Conservation (phyloP, 1,140 invertebrate genomes). For the Reticulitermes speratus region DNA sequence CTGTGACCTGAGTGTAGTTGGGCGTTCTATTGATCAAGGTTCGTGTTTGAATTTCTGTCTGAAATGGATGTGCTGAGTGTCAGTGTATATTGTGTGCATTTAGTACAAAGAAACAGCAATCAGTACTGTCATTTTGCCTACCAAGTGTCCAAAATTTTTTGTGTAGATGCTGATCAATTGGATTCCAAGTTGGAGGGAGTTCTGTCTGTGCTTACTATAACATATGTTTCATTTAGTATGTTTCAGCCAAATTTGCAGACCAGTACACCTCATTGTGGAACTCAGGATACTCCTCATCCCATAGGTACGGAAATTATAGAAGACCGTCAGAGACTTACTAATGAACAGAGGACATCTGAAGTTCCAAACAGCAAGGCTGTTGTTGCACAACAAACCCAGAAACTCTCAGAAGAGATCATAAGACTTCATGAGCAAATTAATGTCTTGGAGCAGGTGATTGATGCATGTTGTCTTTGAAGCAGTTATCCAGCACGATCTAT, state of each 20-base stretch:
- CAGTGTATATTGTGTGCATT: too few relatives aligned
- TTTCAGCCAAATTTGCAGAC: not conserved
- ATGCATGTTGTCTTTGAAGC: too few relatives aligned
- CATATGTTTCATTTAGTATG: not conserved
- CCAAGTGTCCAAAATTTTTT: too few relatives aligned
- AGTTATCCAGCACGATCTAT: too few relatives aligned
- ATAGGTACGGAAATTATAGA: not conserved
- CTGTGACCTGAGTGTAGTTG: too few relatives aligned
- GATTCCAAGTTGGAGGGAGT: too few relatives aligned
- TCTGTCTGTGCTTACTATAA: not conserved
- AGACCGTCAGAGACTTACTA: not conserved
- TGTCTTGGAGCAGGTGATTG: not conserved
- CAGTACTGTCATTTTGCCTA: too few relatives aligned
- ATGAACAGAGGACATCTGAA: not conserved
- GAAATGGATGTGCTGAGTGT: too few relatives aligned
- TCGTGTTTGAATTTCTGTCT: too few relatives aligned
- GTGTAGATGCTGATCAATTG: too few relatives aligned
- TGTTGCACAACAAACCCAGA: not conserved
- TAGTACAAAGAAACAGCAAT: too few relatives aligned
- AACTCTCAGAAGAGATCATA: not conserved
- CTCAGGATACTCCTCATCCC: not conserved
- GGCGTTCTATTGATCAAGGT: too few relatives aligned
- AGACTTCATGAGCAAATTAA: not conserved
- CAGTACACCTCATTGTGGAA: not conserved
- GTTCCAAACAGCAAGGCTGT: not conserved